Conservation (phyloP, 2,797 vertebrate species). For the Picus viridis region DNA sequence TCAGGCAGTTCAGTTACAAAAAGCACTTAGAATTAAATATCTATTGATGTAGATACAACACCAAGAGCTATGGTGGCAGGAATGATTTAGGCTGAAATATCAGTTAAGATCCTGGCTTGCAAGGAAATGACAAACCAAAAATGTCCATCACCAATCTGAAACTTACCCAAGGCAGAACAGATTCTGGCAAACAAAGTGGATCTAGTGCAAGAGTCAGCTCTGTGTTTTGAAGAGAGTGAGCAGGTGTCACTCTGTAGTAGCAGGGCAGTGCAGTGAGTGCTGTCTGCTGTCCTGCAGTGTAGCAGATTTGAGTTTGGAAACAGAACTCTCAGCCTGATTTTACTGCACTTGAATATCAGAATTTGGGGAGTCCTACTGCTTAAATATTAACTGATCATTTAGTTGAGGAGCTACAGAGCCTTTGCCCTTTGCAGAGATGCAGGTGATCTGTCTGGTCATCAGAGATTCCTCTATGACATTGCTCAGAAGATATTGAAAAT, state of each 20-base stretch:
- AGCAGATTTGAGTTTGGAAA: background rate
- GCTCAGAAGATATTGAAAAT: background rate
- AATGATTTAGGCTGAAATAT: background rate
- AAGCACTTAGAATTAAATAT: background rate
- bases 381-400: background rate
- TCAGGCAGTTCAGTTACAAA: background rate
- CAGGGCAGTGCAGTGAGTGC: rapidly evolving
- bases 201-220: background rate
- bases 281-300: background rate
- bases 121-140: background rate
- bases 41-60: background rate
- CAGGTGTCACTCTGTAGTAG: background rate
- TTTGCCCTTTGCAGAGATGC: background rate
- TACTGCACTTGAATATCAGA: background rate
- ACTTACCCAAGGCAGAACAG: background rate
- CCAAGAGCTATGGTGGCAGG: background rate
- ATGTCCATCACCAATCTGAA: background rate
- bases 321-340: background rate
- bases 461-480: background rate
- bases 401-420: background rate
- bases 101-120: background rate
- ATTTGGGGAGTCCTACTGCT: background rate
- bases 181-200: background rate
- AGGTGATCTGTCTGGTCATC: background rate
- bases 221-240: background rate